These are phyloP conservation scores for Sebastes trivittatus DNA, from an alignment of 2,797 vertebrate genomes.

Conservation along the genomic window DNA sequence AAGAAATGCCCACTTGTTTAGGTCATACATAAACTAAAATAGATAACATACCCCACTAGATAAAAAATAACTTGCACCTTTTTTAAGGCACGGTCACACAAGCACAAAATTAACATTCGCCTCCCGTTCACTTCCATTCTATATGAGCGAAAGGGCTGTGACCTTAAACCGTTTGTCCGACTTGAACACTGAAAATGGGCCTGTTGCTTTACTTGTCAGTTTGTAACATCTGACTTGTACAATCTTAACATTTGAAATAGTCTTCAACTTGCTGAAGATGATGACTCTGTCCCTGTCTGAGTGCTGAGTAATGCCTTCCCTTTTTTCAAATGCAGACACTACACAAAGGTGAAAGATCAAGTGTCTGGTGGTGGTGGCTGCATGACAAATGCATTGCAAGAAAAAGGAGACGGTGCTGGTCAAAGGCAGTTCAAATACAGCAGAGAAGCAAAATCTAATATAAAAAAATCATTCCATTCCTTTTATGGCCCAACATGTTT, in stretches of 20 bases:
- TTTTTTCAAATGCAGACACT: background rate
- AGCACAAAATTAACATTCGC: too few species aligned
- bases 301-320: background rate
- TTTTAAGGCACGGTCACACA: too few species aligned
- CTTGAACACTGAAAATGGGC: background rate
- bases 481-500: too few species aligned
- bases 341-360: background rate
- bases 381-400: background rate
- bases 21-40: background rate
- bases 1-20: background rate
- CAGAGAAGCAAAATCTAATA: background rate
- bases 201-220: background rate
- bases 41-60: too few species aligned
- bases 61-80: too few species aligned
- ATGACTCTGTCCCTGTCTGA: background rate
- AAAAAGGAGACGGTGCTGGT: background rate
- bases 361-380: background rate
- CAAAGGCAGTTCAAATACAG: background rate
- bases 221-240: background rate
- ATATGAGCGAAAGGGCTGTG: too few species aligned
- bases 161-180: background rate
- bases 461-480: too few species aligned
- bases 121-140: too few species aligned
- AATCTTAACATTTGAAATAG: background rate
- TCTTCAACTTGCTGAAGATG: background rate